Conservation (phyloP, 2,888 invertebrate genomes). For the Anticlea derivata region DNA sequence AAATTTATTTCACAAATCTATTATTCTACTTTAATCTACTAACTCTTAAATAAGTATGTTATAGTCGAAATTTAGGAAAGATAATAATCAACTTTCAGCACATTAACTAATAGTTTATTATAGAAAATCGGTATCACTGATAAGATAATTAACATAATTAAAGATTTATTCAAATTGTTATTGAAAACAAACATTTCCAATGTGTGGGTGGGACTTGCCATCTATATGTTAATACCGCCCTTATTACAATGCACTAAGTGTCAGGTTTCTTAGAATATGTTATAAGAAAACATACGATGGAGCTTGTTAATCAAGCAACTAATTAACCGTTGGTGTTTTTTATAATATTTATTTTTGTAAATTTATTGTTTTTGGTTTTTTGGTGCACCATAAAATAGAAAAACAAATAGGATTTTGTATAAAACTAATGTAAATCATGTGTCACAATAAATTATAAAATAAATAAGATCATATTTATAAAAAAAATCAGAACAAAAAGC, state of each 20-base stretch:
- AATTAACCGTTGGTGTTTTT: conserved; percentile 36
- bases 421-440: no score
- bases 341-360: conserved; percentile 25
- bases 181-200: conserved; percentile 49
- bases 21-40: no score
- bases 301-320: conserved; percentile 32
- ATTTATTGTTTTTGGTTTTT: conserved; percentile 29
- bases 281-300: conserved; percentile 27
- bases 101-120: conserved; percentile 36
- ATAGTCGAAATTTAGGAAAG: conserved; percentile 3
- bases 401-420: background rate
- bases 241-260: conserved; percentile 43
- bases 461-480: no score
- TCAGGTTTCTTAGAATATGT: conserved; percentile 44
- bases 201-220: conserved; percentile 54
- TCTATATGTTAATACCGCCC: conserved; percentile 50
- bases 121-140: conserved; percentile 34
- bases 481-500: no score
- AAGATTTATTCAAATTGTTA: conserved; percentile 68
- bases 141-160: conserved; percentile 62
- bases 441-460: no score
- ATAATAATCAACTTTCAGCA: conserved; percentile 12
- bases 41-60: no score
- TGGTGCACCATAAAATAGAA: conserved; percentile 13
- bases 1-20: no score